These are phyloP conservation scores for Cephus sareptanus DNA, from an alignment of 2,888 invertebrate genomes.

Conservation along the genomic window DNA sequence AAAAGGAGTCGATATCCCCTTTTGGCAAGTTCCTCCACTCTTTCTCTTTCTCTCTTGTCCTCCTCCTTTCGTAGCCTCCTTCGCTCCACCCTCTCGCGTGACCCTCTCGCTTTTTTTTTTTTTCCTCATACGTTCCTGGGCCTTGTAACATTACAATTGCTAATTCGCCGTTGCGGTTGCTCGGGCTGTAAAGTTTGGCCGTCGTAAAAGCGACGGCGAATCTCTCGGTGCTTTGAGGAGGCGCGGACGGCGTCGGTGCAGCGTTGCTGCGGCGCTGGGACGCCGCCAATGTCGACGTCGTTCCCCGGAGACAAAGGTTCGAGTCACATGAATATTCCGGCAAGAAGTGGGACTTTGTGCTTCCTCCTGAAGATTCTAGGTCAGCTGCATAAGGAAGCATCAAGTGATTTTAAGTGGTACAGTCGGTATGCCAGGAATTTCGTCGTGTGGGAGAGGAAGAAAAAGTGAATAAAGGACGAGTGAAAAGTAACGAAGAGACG, in stretches of 20 bases:
- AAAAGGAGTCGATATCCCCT: too few relatives aligned
- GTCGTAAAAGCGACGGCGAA: constrained; percentile 60
- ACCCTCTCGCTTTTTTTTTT: constrained; percentile 9
- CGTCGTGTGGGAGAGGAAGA: background rate
- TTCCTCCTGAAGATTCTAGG: too few relatives aligned
- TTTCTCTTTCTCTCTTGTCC: constrained; percentile 19
- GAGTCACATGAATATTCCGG: too few relatives aligned
- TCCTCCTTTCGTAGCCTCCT: constrained; percentile 20
- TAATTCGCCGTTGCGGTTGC: constrained; percentile 59
- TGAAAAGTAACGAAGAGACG: background rate
- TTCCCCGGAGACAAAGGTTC: too few relatives aligned
- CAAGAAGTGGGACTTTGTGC: too few relatives aligned
- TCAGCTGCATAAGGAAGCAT: too few relatives aligned
- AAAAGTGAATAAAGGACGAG: constrained; percentile 15
- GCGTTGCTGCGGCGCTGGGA: too few relatives aligned
- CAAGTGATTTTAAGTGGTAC: too few relatives aligned
- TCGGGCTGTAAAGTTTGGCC: constrained; percentile 56
- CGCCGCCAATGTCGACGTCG: too few relatives aligned
- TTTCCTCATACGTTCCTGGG: constrained; percentile 38
- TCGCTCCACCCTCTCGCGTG: constrained; percentile 22
- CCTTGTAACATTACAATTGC: constrained; percentile 64
- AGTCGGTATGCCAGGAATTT: too few relatives aligned
- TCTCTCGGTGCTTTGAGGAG: constrained; percentile 24
- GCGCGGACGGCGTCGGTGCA: too few relatives aligned
- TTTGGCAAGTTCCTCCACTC: constrained; percentile 2